Evolutionary conservation across 2,113 vertebrate genomes (phyloP).

Genomic region (Lagopus leucura): DNA sequence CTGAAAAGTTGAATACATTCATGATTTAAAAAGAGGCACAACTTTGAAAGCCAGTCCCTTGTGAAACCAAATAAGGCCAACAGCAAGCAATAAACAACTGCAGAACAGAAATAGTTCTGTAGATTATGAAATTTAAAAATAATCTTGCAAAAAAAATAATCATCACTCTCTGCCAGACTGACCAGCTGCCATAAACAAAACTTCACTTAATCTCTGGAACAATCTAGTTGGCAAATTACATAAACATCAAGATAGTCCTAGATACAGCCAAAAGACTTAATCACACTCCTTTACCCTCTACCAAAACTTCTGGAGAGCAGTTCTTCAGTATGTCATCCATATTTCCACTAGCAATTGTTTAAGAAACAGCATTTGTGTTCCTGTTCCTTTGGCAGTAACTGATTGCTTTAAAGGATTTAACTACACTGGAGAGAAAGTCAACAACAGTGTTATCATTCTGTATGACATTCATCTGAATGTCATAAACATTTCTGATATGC

Average conservation of each 20-base stretch:
- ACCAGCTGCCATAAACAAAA: background rate
- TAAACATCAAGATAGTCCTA: background rate
- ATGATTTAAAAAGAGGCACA: background rate
- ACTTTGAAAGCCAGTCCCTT: background rate
- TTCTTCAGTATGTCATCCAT: background rate
- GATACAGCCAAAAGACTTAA: background rate
- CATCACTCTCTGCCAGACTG: background rate
- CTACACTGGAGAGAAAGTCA: background rate
- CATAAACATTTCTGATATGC: background rate
- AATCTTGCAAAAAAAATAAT: background rate
- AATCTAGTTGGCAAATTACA: background rate
- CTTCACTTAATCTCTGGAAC: background rate
- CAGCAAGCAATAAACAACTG: background rate
- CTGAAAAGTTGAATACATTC: background rate
- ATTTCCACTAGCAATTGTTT: background rate
- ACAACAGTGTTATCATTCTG: background rate
- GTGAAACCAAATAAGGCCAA: background rate
- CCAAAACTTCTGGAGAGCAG: background rate
- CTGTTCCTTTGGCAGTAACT: background rate
- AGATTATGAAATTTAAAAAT: background rate
- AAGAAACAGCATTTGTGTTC: background rate
- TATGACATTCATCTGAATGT: fast-evolving
- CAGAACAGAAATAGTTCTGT: background rate
- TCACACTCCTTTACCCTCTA: background rate
- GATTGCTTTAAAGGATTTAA: background rate